Percentiles rank a stretch among this genome's conserved stretches.
phyloP scores from a whole-genome alignment of 2,888 invertebrate species.

The Biston betularia region DNA sequence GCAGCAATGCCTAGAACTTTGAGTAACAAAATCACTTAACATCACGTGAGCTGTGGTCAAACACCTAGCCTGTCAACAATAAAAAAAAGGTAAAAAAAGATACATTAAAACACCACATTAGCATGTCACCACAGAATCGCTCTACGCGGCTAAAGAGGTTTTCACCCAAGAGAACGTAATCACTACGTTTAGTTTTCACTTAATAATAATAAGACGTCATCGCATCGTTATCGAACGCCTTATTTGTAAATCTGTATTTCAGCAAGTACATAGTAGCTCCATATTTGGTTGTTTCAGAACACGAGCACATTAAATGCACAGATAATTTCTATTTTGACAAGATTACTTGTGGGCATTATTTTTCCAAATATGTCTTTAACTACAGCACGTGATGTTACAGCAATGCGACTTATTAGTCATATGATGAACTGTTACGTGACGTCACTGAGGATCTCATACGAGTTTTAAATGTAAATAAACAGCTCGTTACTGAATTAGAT shows the following conservation, averaged over 20 bases:
- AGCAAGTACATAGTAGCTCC: neutral
- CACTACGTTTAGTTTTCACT: no score
- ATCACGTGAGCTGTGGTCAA: no score
- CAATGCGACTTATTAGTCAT: slow-evolving; percentile 23
- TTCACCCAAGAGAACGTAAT: no score
- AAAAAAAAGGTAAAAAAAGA: no score
- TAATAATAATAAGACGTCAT: no score
- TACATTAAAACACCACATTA: no score
- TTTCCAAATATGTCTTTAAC: slow-evolving; percentile 13
- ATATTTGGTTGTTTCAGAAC: slow-evolving; percentile 13
- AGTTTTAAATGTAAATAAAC: neutral
- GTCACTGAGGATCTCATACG: slow-evolving; percentile 1
- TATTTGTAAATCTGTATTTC: neutral
- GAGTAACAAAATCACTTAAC: no score
- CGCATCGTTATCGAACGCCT: neutral
- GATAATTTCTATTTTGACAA: slow-evolving; percentile 19
- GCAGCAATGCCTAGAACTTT: no score
- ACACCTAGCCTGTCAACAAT: no score
- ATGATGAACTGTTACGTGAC: slow-evolving; percentile 15
- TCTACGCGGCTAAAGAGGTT: no score
- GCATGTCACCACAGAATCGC: no score
- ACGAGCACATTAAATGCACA: slow-evolving; percentile 32
- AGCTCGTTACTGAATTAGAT: neutral
- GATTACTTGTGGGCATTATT: slow-evolving; percentile 14
- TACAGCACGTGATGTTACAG: slow-evolving; percentile 22